Evolutionary conservation across 2,797 vertebrate species (phyloP).

Genomic region (Rhinophrynus dorsalis): DNA sequence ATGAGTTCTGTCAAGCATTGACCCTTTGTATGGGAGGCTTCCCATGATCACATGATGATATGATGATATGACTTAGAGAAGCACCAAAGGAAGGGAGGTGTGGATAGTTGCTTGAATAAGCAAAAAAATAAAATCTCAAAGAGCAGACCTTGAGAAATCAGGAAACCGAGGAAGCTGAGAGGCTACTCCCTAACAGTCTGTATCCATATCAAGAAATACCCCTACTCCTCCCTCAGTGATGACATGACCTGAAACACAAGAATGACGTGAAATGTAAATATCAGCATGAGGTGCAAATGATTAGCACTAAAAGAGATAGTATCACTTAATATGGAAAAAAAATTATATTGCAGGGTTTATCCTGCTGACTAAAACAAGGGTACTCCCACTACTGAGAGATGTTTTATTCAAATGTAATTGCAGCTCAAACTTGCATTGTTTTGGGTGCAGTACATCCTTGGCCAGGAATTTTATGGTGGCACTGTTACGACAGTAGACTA

Average conservation of each 20-base stretch:
- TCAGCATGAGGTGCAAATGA: not conserved
- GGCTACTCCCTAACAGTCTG: conserved; percentile 11
- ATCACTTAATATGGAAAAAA: no score
- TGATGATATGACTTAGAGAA: not conserved
- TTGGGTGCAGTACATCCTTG: no score
- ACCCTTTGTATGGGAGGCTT: not conserved
- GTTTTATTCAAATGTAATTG: no score
- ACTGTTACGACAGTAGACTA: no score
- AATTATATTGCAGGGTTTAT: no score
- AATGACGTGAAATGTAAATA: not conserved
- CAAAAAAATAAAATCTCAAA: conserved; percentile 3
- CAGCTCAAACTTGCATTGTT: no score
- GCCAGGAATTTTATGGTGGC: no score
- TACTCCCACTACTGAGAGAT: no score
- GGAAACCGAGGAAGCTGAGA: conserved; percentile 24
- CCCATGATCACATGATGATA: not conserved
- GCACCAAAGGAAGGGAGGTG: not conserved
- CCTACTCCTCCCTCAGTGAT: not conserved
- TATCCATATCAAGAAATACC: not conserved
- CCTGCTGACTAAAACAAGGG: no score
- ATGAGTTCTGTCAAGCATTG: no score
- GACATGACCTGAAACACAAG: not conserved
- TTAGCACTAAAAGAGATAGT: no score
- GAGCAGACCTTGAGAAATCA: conserved; percentile 20
- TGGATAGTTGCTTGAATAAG: not conserved